Conservation (phyloP, 2,888 invertebrate species). For the Acanthacorydalis orientalis region DNA sequence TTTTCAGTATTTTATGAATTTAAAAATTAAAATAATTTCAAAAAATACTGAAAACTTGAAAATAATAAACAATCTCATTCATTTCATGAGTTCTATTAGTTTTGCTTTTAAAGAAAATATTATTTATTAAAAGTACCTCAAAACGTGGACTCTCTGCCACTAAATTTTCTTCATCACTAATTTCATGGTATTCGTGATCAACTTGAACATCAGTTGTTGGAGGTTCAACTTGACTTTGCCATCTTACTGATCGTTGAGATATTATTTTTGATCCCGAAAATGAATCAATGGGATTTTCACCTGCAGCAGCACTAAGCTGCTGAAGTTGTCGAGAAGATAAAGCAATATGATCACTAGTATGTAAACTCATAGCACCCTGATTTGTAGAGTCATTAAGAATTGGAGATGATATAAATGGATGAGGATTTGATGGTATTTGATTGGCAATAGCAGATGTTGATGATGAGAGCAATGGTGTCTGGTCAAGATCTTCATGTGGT, state of each 20-base stretch:
- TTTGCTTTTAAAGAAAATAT: no score
- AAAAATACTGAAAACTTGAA: not conserved
- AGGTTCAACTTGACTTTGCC: not conserved
- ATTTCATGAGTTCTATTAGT: no score
- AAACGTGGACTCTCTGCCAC: constrained; percentile 26
- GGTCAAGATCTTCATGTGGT: constrained; percentile 68
- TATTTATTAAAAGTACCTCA: constrained; percentile 19
- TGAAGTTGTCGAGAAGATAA: constrained; percentile 3
- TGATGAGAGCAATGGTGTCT: constrained; percentile 44
- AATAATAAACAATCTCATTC: no score
- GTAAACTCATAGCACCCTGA: constrained; percentile 16
- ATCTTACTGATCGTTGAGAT: not conserved
- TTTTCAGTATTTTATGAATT: not conserved
- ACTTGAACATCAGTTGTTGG: not conserved
- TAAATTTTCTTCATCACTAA: constrained; percentile 55
- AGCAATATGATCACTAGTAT: constrained; percentile 6
- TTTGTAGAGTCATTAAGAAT: no score
- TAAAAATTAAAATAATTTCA: not conserved
- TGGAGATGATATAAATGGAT: no score
- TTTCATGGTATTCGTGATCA: constrained; percentile 69
- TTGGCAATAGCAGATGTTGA: constrained; percentile 10
- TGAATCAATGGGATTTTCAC: not conserved
- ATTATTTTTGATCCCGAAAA: not conserved
- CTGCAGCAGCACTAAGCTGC: constrained; percentile 1
- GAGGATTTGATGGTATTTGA: no score